Percentiles rank a stretch among this genome's conserved stretches.
Evolutionary conservation across 2,113 vertebrate genomes (phyloP).

Genomic region (Chroicocephalus ridibundus): DNA sequence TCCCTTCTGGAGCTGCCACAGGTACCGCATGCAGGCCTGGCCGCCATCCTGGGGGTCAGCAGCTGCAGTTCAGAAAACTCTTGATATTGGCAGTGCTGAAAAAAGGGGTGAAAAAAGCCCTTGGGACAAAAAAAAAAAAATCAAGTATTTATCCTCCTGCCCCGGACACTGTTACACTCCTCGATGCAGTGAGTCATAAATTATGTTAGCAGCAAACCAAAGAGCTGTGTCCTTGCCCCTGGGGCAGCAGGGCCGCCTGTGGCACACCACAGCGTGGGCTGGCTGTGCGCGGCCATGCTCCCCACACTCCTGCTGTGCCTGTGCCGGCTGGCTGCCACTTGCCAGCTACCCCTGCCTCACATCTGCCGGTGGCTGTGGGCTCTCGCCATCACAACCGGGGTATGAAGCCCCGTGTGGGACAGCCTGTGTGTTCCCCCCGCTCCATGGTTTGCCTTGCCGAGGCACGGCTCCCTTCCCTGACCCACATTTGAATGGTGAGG

Average conservation of each 20-base stretch:
- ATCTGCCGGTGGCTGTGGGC: background rate
- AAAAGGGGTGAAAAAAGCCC: background rate
- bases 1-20: background rate
- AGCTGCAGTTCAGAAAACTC: background rate
- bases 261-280: background rate
- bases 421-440: background rate
- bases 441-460: rapidly evolving
- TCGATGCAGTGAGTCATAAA: background rate
- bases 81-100: background rate
- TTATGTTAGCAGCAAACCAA: background rate
- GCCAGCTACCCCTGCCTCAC: background rate
- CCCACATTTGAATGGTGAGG: rapidly evolving
- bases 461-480: rapidly evolving
- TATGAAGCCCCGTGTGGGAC: rapidly evolving
- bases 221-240: rapidly evolving
- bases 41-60: background rate
- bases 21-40: background rate
- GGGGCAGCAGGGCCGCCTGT: background rate
- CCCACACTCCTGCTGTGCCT: background rate
- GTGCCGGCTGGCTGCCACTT: background rate
- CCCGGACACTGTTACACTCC: background rate
- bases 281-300: background rate
- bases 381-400: background rate
- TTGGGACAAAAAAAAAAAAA: background rate
- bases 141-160: background rate